Percentiles rank a stretch among this genome's conserved stretches.
phyloP scores from a whole-genome alignment of 2,113 vertebrate species.

The Megaceryle maxima region DNA sequence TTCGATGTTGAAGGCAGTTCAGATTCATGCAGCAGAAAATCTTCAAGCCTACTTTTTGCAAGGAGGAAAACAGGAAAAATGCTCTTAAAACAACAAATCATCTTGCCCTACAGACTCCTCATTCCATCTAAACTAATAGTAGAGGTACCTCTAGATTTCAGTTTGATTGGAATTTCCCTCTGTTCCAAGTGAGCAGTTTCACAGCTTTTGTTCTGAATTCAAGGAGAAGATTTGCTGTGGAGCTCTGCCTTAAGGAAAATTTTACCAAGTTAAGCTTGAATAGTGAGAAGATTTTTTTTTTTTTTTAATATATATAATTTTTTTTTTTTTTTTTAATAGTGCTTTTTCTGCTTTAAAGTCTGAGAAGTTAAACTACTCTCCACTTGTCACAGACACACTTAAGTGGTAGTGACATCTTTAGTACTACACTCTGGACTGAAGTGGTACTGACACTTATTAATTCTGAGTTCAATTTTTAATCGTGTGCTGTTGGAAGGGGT shows the following conservation, averaged over 20 bases:
- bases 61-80: background rate
- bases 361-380: background rate
- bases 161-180: background rate
- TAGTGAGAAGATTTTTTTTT: background rate
- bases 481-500: background rate
- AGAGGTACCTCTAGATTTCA: background rate
- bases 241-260: background rate
- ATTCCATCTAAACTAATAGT: background rate
- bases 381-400: background rate
- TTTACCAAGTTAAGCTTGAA: background rate
- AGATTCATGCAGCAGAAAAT: background rate
- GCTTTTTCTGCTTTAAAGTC: background rate
- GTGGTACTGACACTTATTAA: background rate
- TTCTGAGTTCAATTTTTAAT: background rate
- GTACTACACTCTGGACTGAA: background rate
- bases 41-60: background rate
- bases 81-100: background rate
- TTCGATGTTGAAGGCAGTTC: background rate
- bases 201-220: background rate
- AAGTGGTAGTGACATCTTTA: background rate
- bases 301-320: background rate
- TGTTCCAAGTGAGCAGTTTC: background rate
- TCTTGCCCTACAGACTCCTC: background rate
- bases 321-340: background rate
- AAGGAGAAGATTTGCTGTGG: background rate